Percentiles rank a stretch among this genome's conserved stretches.
Evolutionary conservation across 2,888 invertebrate species (phyloP).

Genomic region (Horisme vitalbata): DNA sequence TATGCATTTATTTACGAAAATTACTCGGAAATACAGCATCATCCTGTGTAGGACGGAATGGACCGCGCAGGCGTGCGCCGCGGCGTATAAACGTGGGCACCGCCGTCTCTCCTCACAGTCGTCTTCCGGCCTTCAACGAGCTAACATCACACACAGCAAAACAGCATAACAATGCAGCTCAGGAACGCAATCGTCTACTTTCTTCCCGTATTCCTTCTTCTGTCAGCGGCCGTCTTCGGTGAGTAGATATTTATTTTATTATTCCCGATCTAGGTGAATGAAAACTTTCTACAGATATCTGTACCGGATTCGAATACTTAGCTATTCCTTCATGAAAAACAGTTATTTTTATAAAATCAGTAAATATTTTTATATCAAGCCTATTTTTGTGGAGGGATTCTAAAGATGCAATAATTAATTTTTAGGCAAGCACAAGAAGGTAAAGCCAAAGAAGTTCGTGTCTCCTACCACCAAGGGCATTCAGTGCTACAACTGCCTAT

Average conservation of each 20-base stretch:
- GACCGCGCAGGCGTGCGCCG: too few relatives aligned
- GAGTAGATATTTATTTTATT: too few relatives aligned
- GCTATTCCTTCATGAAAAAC: too few relatives aligned
- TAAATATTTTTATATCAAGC: too few relatives aligned
- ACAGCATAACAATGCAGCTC: slow-evolving; percentile 16
- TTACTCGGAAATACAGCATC: neutral
- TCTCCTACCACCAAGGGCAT: slow-evolving; percentile 67
- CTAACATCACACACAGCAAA: neutral
- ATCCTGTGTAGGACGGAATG: slow-evolving; percentile 3
- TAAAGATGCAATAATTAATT: neutral
- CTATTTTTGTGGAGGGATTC: too few relatives aligned
- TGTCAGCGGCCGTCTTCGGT: slow-evolving; percentile 59
- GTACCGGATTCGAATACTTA: too few relatives aligned
- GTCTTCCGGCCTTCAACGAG: neutral
- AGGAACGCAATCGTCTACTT: slow-evolving; percentile 47
- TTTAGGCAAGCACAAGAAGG: slow-evolving; percentile 69
- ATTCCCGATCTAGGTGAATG: too few relatives aligned
- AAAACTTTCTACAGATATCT: too few relatives aligned
- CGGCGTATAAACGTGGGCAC: slow-evolving; percentile 4
- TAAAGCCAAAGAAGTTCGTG: slow-evolving; percentile 68
- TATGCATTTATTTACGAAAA: too few relatives aligned
- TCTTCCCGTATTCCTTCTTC: slow-evolving; percentile 56
- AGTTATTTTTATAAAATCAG: too few relatives aligned
- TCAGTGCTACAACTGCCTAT: slow-evolving; percentile 76
- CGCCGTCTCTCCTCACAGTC: slow-evolving; percentile 4